Conservation (phyloP, 2,888 invertebrate genomes). For the Plusia festucae region DNA sequence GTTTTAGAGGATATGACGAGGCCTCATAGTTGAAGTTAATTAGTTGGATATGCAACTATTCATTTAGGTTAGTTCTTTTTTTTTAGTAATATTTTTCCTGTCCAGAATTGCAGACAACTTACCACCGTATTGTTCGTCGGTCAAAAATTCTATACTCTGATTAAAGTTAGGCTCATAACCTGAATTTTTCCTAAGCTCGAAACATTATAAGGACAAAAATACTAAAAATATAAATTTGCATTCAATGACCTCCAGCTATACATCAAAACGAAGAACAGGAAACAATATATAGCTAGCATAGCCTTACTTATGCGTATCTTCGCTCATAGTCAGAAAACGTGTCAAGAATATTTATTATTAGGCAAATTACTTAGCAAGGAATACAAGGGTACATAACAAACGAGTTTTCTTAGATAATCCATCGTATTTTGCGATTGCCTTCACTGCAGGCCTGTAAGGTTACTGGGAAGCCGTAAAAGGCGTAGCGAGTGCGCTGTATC, state of each 20-base stretch:
- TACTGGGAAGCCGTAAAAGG: conserved; percentile 83
- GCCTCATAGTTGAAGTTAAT: too few species aligned
- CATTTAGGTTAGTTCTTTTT: too few species aligned
- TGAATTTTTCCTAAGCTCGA: neutral
- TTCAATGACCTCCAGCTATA: conserved; percentile 48
- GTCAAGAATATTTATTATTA: conserved; percentile 37
- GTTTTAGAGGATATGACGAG: neutral
- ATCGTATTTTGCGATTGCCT: conserved; percentile 70
- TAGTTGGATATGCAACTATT: too few species aligned
- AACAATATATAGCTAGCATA: conserved; percentile 24
- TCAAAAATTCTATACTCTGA: too few species aligned
- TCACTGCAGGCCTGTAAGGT: conserved; percentile 75
- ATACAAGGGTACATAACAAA: conserved; percentile 23
- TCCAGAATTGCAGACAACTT: too few species aligned
- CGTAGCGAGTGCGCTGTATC: conserved; percentile 70
- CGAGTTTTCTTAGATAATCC: conserved; percentile 50
- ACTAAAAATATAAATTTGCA: conserved; percentile 14
- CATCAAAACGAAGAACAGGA: conserved; percentile 52
- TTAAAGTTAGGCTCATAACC: too few species aligned
- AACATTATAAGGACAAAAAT: neutral
- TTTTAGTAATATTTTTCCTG: too few species aligned
- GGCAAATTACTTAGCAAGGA: conserved; percentile 24
- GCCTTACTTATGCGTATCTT: conserved; percentile 44
- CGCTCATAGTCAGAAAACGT: conserved; percentile 37
- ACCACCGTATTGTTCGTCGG: too few species aligned